Evolutionary conservation across 2,888 invertebrate genomes (phyloP), one percentile per base, ranked within the genome.

Genomic region (Hypercompe scribonia): DNA sequence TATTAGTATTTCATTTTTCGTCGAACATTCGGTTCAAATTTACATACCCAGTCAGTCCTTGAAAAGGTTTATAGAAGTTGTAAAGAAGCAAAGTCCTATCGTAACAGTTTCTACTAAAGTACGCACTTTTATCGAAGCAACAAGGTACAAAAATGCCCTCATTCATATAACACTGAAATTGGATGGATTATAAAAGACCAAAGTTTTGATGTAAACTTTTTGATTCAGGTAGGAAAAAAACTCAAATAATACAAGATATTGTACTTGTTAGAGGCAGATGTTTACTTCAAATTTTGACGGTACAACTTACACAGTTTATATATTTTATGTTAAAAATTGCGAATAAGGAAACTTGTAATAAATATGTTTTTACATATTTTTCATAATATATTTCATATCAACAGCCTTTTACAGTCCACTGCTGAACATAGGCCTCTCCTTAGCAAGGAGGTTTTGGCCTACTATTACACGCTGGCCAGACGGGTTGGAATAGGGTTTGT

Each of bases 181-280:
- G 71, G 66, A 74, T 72, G 73, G 70, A 66, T 79, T 81, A 73
- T 70, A 71, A 79, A 81, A 80, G 68, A 34, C 28, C n/a, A 70
- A 67, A 81, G 54, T 68, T 72, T 75, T 71, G 34, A 28, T 63
- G 58, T 67, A 81, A 33, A 81, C 71, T 50, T 50, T 3, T 74
- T 61, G 74, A 28, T 70, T 50, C 65, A 54, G 54, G 70, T 70
- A 31, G 24, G 54, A 36, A 65, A 31, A 46, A 65, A 70, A 34
- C 18, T 28, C 36, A 21, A 54, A 65, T 18, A 54, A 65, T 50
- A 70, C 65, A 36, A 39, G 15, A 21, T 15, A 46, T 21, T 28
- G 36, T 63, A 13, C 31, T 42, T 63, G n/a, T 13, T 28, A 46
- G 21, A 46, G 33, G 66, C 66, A 66, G 46, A 33, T 66, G 46